phyloP scores from a whole-genome alignment of 64 coral and sea anemone species.

The Dendrophyllia cribrosa region DNA sequence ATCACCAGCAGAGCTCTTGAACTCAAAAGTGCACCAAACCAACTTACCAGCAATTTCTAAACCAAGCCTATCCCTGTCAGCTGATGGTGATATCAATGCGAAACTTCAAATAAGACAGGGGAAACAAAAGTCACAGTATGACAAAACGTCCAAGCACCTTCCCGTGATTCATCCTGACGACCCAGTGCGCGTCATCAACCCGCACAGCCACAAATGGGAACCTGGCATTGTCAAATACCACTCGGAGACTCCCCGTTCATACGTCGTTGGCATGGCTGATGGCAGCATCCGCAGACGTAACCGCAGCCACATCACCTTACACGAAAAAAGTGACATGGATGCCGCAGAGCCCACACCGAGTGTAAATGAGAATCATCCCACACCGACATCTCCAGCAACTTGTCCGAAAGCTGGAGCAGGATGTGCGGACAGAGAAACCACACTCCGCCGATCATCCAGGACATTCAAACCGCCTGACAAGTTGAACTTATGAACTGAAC shows the following conservation, averaged over 20 bases:
- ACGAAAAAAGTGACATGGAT: neutral
- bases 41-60: slow-evolving; percentile 65
- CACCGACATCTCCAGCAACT: neutral
- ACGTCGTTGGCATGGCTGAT: neutral
- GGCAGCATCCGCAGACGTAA: neutral
- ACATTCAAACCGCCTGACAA: neutral
- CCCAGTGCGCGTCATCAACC: slow-evolving; percentile 28
- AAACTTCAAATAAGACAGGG: slow-evolving; percentile 60
- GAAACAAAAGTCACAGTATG: slow-evolving; percentile 40
- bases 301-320: neutral
- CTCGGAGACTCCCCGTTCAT: slow-evolving; percentile 37
- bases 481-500: neutral
- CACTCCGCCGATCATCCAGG: slow-evolving; percentile 15
- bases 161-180: slow-evolving; percentile 40
- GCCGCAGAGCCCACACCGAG: neutral
- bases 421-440: neutral
- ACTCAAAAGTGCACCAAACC: slow-evolving; percentile 49
- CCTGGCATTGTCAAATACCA: slow-evolving; percentile 38
- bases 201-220: slow-evolving; percentile 55
- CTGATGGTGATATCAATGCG: slow-evolving; percentile 5
- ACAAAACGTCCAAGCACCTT: slow-evolving; percentile 11
- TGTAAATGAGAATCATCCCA: too few species aligned
- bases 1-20: slow-evolving; percentile 60
- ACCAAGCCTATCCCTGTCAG: neutral
- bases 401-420: too few species aligned